Evolutionary conservation across 2,888 invertebrate species (phyloP).

Genomic region (Harmothoe impar): DNA sequence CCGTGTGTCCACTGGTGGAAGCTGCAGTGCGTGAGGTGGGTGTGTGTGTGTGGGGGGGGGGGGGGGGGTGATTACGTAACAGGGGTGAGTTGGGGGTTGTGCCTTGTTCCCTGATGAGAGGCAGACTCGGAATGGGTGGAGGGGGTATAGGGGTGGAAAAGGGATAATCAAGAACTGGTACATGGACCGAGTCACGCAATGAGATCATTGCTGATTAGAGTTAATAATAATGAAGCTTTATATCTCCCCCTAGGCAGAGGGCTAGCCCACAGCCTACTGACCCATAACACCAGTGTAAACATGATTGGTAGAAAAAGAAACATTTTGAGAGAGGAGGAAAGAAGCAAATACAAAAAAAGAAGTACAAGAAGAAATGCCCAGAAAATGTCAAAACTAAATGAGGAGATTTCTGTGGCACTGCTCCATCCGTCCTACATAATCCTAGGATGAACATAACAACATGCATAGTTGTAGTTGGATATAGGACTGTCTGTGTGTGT

Average conservation of each 20-base stretch:
- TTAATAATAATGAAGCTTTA: constrained; percentile 4
- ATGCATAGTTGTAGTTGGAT: no score
- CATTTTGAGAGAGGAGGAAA: not conserved
- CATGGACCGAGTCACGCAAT: not conserved
- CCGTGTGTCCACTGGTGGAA: no score
- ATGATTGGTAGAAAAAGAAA: not conserved
- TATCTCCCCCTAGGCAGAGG: not conserved
- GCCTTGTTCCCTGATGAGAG: not conserved
- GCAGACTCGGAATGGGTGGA: not conserved
- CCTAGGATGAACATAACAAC: no score
- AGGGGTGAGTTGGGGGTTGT: not conserved
- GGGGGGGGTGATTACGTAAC: constrained; percentile 2
- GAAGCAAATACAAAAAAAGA: not conserved
- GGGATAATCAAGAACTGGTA: not conserved
- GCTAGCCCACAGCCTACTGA: not conserved
- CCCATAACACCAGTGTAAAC: constrained; percentile 24
- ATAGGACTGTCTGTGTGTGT: no score
- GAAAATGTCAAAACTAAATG: no score
- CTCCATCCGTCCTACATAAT: no score
- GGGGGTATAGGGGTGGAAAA: not conserved
- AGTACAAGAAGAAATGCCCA: not conserved
- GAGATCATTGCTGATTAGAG: not conserved
- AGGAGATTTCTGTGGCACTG: no score
- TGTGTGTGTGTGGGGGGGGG: not conserved
- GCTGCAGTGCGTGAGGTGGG: not conserved